Evolutionary conservation across 2,888 invertebrate species (phyloP), one percentile per base, ranked within the genome.

Genomic region (Agrotis ipsilon): DNA sequence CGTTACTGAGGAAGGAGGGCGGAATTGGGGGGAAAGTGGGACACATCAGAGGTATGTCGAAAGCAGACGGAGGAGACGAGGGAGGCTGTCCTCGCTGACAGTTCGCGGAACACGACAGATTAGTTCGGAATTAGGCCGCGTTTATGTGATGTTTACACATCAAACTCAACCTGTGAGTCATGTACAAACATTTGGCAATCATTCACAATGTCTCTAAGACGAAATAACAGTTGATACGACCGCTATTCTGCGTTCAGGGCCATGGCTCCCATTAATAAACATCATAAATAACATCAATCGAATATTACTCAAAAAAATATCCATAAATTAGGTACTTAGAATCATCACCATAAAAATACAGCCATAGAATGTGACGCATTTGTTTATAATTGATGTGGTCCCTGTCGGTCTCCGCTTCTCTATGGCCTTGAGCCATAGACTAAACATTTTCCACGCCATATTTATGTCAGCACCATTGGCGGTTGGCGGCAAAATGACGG

Each of bases 401-500:
- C 48, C 49, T 24, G 19, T 13, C 24, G 19, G 66, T 39, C 51
- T 55, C 27, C 24, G 9, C 54, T 69, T 24, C 18, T 66, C 61
- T 18, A 46, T 45, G 68, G 24, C 75, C 67, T 45, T 61, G 64
- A 51, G 54, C 54, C 39, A 19, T 16, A 70, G 39, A 78, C 75
- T 63, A 70, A 79, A 79, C 66, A 79, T 45, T 46, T 68, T 48
- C 51, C 55, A 16, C 60, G 39, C 62, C 68, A 69, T 82, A 67
- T 64, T 67, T 74, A 68, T 68, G 70, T 70, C 68, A 57, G 14
- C 57, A 14, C 55, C 14, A 14, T n/a, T 55, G 27, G 18, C 52
- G 18, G n/a, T 43, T 49, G 45, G 52, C 81, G 64, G 55, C 57
- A 49, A 68, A 82, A 63, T 68, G 46, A 52, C 68, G 80, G 83